phyloP scores from a whole-genome alignment of 1,140 invertebrate genomes.

The Pseudomyrmex pallidus region DNA sequence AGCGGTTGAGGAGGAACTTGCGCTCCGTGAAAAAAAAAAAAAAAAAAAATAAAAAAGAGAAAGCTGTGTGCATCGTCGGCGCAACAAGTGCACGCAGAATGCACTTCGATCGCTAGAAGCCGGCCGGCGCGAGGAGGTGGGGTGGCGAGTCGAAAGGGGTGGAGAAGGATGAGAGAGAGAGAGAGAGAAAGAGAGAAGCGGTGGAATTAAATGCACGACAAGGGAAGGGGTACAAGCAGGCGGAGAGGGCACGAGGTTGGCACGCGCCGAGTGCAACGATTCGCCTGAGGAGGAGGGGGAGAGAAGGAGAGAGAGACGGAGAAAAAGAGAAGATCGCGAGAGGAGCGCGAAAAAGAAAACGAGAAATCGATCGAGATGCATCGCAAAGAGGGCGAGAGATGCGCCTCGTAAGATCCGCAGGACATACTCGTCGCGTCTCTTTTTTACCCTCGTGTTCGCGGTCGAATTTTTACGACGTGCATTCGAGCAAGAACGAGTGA shows the following conservation, averaged over 20 bases:
- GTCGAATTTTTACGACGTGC: slow-evolving; percentile 50
- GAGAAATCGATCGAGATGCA: slow-evolving; percentile 61
- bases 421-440: slow-evolving; percentile 27
- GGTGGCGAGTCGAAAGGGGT: slow-evolving; percentile 60
- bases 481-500: slow-evolving; percentile 5
- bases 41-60: background rate
- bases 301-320: background rate
- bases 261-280: slow-evolving; percentile 83
- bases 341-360: slow-evolving; percentile 32
- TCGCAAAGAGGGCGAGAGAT: slow-evolving; percentile 70
- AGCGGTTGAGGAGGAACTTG: background rate
- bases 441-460: slow-evolving; percentile 40
- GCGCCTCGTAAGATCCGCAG: slow-evolving; percentile 68
- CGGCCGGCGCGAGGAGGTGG: slow-evolving; percentile 10
- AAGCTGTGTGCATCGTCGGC: slow-evolving; percentile 58
- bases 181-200: slow-evolving; percentile 47
- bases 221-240: slow-evolving; percentile 69
- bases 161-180: slow-evolving; percentile 55
- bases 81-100: slow-evolving; percentile 77
- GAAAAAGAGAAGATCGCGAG: slow-evolving; percentile 15
- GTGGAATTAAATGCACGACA: slow-evolving; percentile 71
- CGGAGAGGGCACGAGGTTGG: slow-evolving; percentile 79
- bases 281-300: slow-evolving; percentile 61
- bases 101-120: slow-evolving; percentile 44
- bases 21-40: slow-evolving; percentile 12